A percentile compares a stretch with the other conserved stretches of the same genome.
These are phyloP conservation scores for Pagetopsis macropterus DNA, from an alignment of 2,797 vertebrate genomes.

Conservation along the genomic window DNA sequence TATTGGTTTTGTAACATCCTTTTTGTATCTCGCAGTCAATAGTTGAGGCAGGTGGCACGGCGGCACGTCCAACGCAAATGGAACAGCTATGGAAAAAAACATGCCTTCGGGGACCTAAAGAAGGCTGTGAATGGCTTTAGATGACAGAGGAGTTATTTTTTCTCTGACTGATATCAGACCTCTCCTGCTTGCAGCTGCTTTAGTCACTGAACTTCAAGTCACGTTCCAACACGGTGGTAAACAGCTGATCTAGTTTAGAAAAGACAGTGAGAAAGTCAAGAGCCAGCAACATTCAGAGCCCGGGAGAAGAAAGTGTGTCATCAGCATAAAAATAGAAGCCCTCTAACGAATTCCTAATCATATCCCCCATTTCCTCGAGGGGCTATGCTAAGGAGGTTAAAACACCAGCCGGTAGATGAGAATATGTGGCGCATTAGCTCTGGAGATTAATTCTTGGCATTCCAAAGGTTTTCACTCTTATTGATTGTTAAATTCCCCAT, in stretches of 20 bases:
- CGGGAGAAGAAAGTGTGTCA: conserved; percentile 86
- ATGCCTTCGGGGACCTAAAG: conserved; percentile 25
- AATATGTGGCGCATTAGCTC: conserved; percentile 82
- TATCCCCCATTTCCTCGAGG: conserved; percentile 82
- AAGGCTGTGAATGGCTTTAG: conserved; percentile 47
- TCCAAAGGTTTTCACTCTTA: conserved; percentile 71
- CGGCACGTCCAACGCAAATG: conserved; percentile 35
- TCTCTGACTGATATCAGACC: conserved; percentile 50
- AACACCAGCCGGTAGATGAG: conserved; percentile 80
- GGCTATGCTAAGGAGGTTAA: conserved; percentile 84
- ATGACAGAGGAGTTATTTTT: conserved; percentile 59
- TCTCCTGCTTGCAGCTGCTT: conserved; percentile 63
- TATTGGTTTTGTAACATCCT: conserved; percentile 65
- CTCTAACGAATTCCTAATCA: conserved; percentile 88
- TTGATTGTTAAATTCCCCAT: conserved; percentile 77
- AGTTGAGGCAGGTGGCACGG: conserved; percentile 58
- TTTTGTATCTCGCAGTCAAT: conserved; percentile 61
- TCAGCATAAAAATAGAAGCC: conserved; percentile 89
- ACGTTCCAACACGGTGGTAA: conserved; percentile 73
- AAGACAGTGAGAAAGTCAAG: conserved; percentile 81
- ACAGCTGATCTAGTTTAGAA: conserved; percentile 85
- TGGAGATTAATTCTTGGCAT: conserved; percentile 80
- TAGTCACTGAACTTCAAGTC: conserved; percentile 74
- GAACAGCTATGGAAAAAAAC: conserved; percentile 14
- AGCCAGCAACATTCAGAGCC: conserved; percentile 76